Percentiles rank a stretch among this genome's conserved stretches.
Conservation (phyloP, 1,140 invertebrate genomes). For the Drosophila murphyi region DNA sequence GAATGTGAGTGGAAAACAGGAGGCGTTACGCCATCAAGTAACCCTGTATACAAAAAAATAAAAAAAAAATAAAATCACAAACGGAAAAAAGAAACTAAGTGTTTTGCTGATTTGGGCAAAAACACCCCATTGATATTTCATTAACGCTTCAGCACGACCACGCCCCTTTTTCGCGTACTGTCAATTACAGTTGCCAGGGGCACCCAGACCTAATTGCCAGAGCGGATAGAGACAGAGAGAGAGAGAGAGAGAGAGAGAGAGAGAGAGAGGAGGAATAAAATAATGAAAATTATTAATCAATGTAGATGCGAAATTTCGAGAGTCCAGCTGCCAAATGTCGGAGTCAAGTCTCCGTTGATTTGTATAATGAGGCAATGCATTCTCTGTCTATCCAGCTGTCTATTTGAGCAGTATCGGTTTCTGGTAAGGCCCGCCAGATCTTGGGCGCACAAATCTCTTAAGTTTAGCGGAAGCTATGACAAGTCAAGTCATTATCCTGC, state of each 20-base stretch:
- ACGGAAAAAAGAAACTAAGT: slow-evolving; percentile 35
- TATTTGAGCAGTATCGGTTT: slow-evolving; percentile 24
- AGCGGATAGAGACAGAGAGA: not conserved
- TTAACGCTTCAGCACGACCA: slow-evolving; percentile 57
- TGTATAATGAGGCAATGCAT: slow-evolving; percentile 43
- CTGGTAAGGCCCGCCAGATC: slow-evolving; percentile 10
- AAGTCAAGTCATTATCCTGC: slow-evolving; percentile 79
- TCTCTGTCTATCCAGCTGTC: slow-evolving; percentile 46
- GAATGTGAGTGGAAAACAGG: slow-evolving; percentile 41
- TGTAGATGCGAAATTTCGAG: slow-evolving; percentile 34
- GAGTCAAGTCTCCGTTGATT: not conserved
- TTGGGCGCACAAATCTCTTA: slow-evolving; percentile 59
- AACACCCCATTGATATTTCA: slow-evolving; percentile 70
- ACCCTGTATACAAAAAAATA: slow-evolving; percentile 22
- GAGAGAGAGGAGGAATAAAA: slow-evolving; percentile 11
- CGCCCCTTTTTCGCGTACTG: slow-evolving; percentile 54
- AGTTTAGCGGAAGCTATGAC: slow-evolving; percentile 78
- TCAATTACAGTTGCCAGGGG: slow-evolving; percentile 75
- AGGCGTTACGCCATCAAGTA: slow-evolving; percentile 38
- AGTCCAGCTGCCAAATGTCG: not conserved
- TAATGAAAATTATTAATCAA: slow-evolving; percentile 65
- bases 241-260: slow-evolving; percentile 23
- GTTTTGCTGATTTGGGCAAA: slow-evolving; percentile 43
- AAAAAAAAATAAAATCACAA: not conserved
- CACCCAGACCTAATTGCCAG: slow-evolving; percentile 60